phyloP scores from a whole-genome alignment of 2,113 vertebrate species.

The Bubo bubo region DNA sequence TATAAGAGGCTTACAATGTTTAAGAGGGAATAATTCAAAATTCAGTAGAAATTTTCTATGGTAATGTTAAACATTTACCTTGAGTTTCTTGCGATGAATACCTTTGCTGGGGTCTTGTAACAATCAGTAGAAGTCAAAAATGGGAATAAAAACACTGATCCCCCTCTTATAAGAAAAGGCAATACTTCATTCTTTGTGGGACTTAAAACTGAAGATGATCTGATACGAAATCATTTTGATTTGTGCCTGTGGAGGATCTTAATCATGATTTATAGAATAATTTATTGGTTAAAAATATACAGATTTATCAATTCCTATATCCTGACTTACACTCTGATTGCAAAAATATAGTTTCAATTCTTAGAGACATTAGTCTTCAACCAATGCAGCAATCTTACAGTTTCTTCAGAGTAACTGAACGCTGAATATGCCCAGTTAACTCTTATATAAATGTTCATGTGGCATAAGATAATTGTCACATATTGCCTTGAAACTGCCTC shows the following conservation, averaged over 20 bases:
- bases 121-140: neutral
- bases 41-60: neutral
- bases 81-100: neutral
- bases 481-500: neutral
- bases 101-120: neutral
- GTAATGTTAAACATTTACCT: neutral
- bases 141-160: neutral
- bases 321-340: neutral
- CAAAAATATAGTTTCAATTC: neutral
- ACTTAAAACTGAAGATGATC: neutral
- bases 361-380: neutral
- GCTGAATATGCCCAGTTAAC: neutral
- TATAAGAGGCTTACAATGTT: neutral
- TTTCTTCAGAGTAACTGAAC: neutral
- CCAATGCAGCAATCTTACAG: neutral
- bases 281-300: neutral
- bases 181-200: neutral
- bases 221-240: neutral
- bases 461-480: neutral
- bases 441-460: neutral
- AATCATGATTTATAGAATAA: neutral
- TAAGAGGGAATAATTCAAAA: neutral
- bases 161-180: neutral
- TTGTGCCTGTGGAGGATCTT: neutral
- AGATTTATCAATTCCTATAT: neutral